phyloP scores from a whole-genome alignment of 2,888 invertebrate genomes.

The Tanypteryx hageni region DNA sequence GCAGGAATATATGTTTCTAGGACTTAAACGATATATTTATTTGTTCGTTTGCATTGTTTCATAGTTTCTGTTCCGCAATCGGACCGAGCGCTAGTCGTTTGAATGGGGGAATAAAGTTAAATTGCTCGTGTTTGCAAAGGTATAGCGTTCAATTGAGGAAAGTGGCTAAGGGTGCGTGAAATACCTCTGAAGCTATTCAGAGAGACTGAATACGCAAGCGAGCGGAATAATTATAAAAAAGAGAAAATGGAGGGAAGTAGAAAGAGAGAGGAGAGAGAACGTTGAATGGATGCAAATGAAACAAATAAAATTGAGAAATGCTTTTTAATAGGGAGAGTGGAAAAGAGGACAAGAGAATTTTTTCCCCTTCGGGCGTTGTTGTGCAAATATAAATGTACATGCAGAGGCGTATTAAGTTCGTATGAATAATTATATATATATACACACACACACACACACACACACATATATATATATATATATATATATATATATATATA shows the following conservation, averaged over 20 bases:
- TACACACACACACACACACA: no score
- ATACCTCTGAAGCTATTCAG: slow-evolving; percentile 63
- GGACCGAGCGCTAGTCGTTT: slow-evolving; percentile 29
- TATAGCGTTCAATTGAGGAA: slow-evolving; percentile 62
- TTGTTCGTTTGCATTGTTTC: slow-evolving; percentile 35
- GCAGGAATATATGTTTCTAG: neutral
- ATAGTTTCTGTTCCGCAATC: slow-evolving; percentile 37
- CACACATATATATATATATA: no score
- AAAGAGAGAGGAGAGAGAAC: neutral
- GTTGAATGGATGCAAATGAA: slow-evolving; percentile 44
- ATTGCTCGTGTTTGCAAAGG: slow-evolving; percentile 57
- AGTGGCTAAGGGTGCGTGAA: slow-evolving; percentile 63
- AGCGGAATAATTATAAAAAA: slow-evolving; percentile 59
- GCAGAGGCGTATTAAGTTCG: no score
- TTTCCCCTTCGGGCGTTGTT: neutral
- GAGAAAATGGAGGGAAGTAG: neutral
- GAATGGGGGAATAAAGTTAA: slow-evolving; percentile 57
- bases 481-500: no score
- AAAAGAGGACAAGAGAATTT: slow-evolving; percentile 25
- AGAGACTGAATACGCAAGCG: slow-evolving; percentile 57
- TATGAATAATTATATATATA: no score
- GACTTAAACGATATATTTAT: neutral
- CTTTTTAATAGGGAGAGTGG: slow-evolving; percentile 40
- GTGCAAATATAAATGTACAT: neutral
- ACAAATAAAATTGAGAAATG: slow-evolving; percentile 57